Evolutionary conservation across 2,888 invertebrate species (phyloP).

Genomic region (Palloptera scutellata): DNA sequence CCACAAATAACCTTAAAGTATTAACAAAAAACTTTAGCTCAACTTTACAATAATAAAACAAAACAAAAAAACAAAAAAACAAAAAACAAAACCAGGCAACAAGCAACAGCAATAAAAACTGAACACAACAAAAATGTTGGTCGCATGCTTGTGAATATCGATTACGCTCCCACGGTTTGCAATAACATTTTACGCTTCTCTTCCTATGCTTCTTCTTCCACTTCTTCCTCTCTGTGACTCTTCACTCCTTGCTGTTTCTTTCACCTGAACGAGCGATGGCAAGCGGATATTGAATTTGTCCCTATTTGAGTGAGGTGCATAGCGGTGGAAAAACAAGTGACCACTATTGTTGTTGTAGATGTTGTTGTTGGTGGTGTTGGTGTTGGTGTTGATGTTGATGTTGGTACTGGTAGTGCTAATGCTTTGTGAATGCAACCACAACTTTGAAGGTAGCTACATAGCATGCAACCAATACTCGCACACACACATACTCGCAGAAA

Average conservation of each 20-base stretch:
- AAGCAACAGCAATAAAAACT: not conserved
- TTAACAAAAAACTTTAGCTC: not conserved
- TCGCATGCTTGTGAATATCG: conserved; percentile 13
- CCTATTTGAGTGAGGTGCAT: not conserved
- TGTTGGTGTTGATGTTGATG: too few relatives aligned
- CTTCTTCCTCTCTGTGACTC: conserved; percentile 14
- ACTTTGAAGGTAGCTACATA: too few relatives aligned
- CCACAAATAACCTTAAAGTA: not conserved
- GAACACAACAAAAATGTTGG: not conserved
- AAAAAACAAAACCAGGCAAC: not conserved
- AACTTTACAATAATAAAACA: not conserved
- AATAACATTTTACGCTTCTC: conserved; percentile 1
- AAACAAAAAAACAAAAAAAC: not conserved
- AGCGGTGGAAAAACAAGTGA: too few relatives aligned
- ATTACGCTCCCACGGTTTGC: conserved; percentile 52
- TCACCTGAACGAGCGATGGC: conserved; percentile 1
- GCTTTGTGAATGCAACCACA: too few relatives aligned
- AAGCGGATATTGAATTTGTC: conserved; percentile 8
- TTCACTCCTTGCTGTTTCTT: conserved; percentile 12
- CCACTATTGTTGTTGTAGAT: too few relatives aligned
- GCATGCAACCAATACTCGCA: too few relatives aligned
- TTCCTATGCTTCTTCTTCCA: not conserved
- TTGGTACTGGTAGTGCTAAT: too few relatives aligned
- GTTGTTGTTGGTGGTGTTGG: too few relatives aligned
- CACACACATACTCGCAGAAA: not conserved